phyloP scores from a whole-genome alignment of 2,797 vertebrate genomes.

The Acipenser ruthenus region DNA sequence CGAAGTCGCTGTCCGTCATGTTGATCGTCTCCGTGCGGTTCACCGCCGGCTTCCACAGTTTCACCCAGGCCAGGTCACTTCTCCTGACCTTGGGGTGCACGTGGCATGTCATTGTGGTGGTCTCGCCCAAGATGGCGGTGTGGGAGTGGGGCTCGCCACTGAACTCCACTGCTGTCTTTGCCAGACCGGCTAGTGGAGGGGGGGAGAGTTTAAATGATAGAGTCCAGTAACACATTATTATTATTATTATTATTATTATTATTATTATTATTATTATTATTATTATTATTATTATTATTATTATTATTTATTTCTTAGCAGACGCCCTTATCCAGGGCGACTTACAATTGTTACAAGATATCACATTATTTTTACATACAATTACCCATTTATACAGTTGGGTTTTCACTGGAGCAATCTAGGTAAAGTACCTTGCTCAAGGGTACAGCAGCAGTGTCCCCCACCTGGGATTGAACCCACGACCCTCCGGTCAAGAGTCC shows the following conservation, averaged over 20 bases:
- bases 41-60: not conserved
- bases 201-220: no score
- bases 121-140: accelerated
- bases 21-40: not conserved
- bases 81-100: accelerated
- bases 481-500: no score
- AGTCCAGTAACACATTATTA: no score
- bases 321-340: slow-evolving; percentile 12
- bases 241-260: not conserved
- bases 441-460: no score
- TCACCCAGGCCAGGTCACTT: accelerated
- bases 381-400: no score
- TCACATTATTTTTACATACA: no score
- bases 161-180: slow-evolving; percentile 9
- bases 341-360: no score
- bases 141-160: slow-evolving; percentile 30
- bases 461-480: no score
- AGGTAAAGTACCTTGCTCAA: no score
- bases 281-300: not conserved
- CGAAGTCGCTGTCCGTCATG: accelerated
- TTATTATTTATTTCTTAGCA: not conserved
- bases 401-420: slow-evolving; percentile 12
- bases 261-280: not conserved
- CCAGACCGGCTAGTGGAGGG: no score
- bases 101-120: slow-evolving; percentile 36